Percentiles rank a stretch among this genome's conserved stretches.
These are phyloP conservation scores for Bos indicus DNA, from an alignment of 2,113 vertebrate species.

Conservation along the genomic window DNA sequence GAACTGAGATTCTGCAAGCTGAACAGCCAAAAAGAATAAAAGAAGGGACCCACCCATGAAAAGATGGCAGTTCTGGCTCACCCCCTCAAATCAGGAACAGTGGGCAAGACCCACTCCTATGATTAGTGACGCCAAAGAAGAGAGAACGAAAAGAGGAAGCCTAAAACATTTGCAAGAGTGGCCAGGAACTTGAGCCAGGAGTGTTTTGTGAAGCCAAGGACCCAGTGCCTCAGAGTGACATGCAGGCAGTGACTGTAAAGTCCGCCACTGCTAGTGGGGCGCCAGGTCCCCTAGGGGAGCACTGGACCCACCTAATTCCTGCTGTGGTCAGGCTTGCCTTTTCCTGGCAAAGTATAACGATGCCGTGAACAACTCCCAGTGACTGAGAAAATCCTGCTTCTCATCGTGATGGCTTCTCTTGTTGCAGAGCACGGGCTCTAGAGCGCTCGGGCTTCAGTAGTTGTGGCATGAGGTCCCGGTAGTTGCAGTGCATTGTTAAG, in stretches of 20 bases:
- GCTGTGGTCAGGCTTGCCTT: background rate
- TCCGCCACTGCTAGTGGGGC: background rate
- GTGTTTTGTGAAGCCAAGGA: background rate
- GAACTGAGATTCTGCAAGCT: background rate
- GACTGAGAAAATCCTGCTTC: background rate
- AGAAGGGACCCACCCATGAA: background rate
- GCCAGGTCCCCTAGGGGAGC: background rate
- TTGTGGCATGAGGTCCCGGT: background rate
- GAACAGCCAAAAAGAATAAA: background rate
- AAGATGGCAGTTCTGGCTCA: background rate
- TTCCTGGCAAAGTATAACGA: background rate
- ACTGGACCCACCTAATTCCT: background rate
- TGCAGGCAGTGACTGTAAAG: background rate
- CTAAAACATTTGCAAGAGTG: background rate
- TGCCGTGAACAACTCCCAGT: background rate
- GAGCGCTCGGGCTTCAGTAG: background rate
- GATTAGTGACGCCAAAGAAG: background rate
- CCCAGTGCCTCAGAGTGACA: background rate
- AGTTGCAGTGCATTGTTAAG: background rate
- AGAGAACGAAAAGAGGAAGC: background rate
- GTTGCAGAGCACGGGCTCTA: background rate
- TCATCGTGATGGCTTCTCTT: background rate
- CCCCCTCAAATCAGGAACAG: background rate
- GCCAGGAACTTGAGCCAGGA: background rate
- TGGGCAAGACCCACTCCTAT: background rate